A percentile compares a stretch with the other conserved stretches of the same genome.
Conservation (phyloP, 2,113 vertebrate species). For the Siniperca knerii region DNA sequence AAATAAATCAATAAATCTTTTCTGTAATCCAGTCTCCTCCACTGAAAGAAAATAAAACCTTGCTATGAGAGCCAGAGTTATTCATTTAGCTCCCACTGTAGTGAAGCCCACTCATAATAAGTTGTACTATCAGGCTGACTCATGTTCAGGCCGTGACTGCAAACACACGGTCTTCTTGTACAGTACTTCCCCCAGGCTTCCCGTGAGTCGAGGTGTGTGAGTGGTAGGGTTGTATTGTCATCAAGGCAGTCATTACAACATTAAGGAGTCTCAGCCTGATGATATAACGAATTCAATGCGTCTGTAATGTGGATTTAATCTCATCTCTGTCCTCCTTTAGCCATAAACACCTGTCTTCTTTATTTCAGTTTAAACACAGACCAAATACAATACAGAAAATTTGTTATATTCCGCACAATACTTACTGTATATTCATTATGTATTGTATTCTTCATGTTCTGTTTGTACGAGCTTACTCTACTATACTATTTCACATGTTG, state of each 20-base stretch:
- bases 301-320: conserved; percentile 26
- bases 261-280: conserved; percentile 27
- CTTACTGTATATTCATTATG: background rate
- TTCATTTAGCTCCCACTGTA: conserved; percentile 50
- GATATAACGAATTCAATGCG: conserved; percentile 10
- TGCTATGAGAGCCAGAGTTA: conserved; percentile 11
- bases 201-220: conserved; percentile 22
- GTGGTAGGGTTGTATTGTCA: conserved; percentile 14
- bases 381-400: background rate
- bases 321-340: conserved; percentile 1
- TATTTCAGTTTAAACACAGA: background rate
- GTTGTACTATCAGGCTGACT: conserved; percentile 58
- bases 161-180: conserved; percentile 16
- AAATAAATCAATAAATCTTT: conserved; percentile 56
- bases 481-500: background rate
- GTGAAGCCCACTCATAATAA: conserved; percentile 51
- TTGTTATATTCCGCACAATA: background rate
- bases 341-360: background rate
- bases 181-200: conserved; percentile 36
- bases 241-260: conserved; percentile 18
- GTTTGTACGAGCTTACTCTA: background rate
- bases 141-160: conserved; percentile 44
- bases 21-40: conserved; percentile 45
- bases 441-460: background rate
- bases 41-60: background rate